phyloP scores from a whole-genome alignment of 2,797 vertebrate species.

The Pogoniulus pusillus region DNA sequence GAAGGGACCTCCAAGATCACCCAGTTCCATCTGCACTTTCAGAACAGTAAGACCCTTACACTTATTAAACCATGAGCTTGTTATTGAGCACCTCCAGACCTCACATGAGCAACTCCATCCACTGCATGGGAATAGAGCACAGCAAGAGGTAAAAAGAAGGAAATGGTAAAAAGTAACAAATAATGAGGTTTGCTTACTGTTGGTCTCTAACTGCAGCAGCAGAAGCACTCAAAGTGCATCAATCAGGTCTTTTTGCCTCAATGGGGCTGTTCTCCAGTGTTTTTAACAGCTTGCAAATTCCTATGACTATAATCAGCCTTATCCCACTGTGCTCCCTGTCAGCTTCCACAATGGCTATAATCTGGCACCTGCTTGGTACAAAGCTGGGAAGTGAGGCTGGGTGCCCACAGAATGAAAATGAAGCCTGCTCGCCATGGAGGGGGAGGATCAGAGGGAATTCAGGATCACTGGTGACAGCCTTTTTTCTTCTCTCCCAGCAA shows the following conservation, averaged over 20 bases:
- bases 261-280: slow-evolving; percentile 25
- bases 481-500: slow-evolving; percentile 65
- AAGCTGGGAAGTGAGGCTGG: slow-evolving; percentile 56
- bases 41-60: not conserved
- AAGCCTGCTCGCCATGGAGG: not conserved
- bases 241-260: not conserved
- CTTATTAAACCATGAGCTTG: not conserved
- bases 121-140: not conserved
- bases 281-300: slow-evolving; percentile 70
- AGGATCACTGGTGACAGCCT: slow-evolving; percentile 38
- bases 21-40: not conserved
- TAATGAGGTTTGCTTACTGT: slow-evolving; percentile 11
- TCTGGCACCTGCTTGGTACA: slow-evolving; percentile 71
- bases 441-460: slow-evolving; percentile 53
- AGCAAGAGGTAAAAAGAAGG: not conserved
- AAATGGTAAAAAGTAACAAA: not conserved
- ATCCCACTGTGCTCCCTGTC: slow-evolving; percentile 68
- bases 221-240: slow-evolving; percentile 47
- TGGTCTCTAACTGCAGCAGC: slow-evolving; percentile 5
- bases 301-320: slow-evolving; percentile 60
- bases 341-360: slow-evolving; percentile 63
- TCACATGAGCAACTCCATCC: not conserved
- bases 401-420: slow-evolving; percentile 67
- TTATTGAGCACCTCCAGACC: not conserved
- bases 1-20: too few relatives aligned